Evolutionary conservation across 2,888 invertebrate genomes (phyloP).

Genomic region (Dyspetes luteomarginatus): DNA sequence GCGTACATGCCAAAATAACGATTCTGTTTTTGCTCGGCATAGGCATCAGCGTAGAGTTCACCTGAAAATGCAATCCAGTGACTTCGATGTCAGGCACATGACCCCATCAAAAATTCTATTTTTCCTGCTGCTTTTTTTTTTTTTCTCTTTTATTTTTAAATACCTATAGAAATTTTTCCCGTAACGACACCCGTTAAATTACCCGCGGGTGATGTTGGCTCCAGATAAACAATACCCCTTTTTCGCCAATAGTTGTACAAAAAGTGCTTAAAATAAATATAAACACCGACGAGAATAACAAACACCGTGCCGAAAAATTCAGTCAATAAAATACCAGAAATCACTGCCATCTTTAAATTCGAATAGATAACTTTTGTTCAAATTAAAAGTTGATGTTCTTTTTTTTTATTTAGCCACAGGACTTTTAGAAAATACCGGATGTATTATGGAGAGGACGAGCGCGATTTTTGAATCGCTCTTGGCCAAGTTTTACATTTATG

Average conservation of each 20-base stretch:
- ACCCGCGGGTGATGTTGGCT: slow-evolving; percentile 67
- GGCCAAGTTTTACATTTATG: no score
- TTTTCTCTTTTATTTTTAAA: background rate
- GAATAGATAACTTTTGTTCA: background rate
- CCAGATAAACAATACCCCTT: slow-evolving; percentile 65
- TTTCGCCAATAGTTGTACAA: slow-evolving; percentile 74
- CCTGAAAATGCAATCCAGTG: slow-evolving; percentile 70
- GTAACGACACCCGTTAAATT: background rate
- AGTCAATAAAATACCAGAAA: slow-evolving; percentile 47
- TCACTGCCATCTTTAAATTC: slow-evolving; percentile 26
- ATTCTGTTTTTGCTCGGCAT: slow-evolving; percentile 69
- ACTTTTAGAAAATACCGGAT: no score
- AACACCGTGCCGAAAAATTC: slow-evolving; percentile 37
- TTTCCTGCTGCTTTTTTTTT: background rate
- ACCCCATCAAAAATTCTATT: background rate
- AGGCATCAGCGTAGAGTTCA: slow-evolving; percentile 68
- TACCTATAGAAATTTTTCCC: background rate
- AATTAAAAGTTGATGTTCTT: background rate
- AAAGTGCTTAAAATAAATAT: slow-evolving; percentile 71
- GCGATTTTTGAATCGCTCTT: no score
- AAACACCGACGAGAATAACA: slow-evolving; percentile 57
- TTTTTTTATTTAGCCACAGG: no score
- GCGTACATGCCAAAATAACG: slow-evolving; percentile 75
- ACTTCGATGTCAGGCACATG: no score
- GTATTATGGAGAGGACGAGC: no score